phyloP scores from a whole-genome alignment of 2,888 invertebrate genomes.

The Ennomos quercinarius region DNA sequence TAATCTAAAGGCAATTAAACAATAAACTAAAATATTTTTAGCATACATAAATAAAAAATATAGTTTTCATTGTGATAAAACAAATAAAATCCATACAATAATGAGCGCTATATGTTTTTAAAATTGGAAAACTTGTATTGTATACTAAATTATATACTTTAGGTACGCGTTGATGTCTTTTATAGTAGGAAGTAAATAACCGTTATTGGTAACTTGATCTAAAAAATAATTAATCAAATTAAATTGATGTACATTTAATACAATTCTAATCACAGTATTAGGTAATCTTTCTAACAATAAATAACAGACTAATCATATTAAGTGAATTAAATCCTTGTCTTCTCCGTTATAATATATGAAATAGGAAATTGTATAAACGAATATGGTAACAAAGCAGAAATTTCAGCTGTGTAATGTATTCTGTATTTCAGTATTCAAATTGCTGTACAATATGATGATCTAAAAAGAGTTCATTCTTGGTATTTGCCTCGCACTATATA shows the following conservation, averaged over 20 bases:
- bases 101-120: no score
- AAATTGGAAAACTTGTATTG: no score
- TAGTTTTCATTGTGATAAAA: not conserved
- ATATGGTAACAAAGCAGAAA: not conserved
- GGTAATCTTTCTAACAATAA: no score
- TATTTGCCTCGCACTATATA: slow-evolving; percentile 9
- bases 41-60: not conserved
- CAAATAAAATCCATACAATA: no score
- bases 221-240: no score
- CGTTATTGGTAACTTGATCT: no score
- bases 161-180: slow-evolving; percentile 14
- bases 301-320: no score
- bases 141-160: not conserved
- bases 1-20: slow-evolving; percentile 21
- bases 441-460: slow-evolving; percentile 13
- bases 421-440: slow-evolving; percentile 1
- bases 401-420: slow-evolving; percentile 18
- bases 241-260: no score
- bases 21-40: slow-evolving; percentile 16
- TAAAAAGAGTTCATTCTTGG: slow-evolving; percentile 22
- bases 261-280: no score
- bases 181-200: not conserved
- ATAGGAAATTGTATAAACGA: no score
- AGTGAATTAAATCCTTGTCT: no score
- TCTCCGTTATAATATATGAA: no score